Evolutionary conservation across 2,797 vertebrate species (phyloP).

Genomic region (Rhinatrema bivittatum): DNA sequence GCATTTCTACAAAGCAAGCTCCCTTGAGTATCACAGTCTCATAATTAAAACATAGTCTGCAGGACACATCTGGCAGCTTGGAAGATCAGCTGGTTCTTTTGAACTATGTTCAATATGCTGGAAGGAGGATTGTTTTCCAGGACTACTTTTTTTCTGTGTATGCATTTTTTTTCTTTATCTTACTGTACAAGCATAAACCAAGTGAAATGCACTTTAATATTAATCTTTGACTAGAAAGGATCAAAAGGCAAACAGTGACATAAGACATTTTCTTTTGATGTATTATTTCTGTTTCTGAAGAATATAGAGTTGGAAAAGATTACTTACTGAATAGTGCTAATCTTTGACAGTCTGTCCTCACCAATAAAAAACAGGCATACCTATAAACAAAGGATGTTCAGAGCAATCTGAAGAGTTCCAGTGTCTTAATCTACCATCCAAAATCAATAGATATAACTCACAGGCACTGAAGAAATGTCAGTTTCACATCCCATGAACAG

Average conservation of each 20-base stretch:
- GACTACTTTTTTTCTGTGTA: background rate
- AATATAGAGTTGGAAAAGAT: slow-evolving; percentile 13
- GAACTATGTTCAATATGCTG: slow-evolving; percentile 25
- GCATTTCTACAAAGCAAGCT: background rate
- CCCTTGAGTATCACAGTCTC: background rate
- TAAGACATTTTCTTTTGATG: slow-evolving; percentile 17
- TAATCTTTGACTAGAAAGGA: slow-evolving; percentile 21
- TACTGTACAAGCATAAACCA: background rate
- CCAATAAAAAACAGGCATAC: slow-evolving; percentile 17
- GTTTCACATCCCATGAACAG: slow-evolving; percentile 11
- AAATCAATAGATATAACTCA: slow-evolving; percentile 16
- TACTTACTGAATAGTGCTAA: slow-evolving; percentile 19
- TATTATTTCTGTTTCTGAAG: slow-evolving; percentile 34
- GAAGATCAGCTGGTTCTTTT: slow-evolving; percentile 35
- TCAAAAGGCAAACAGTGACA: slow-evolving; percentile 27
- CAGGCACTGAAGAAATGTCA: slow-evolving; percentile 2
- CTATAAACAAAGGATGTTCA: slow-evolving; percentile 15
- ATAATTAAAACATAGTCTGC: slow-evolving; percentile 23
- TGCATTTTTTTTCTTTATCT: slow-evolving; percentile 5
- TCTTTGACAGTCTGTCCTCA: slow-evolving; percentile 22
- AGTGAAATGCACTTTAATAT: slow-evolving; percentile 23
- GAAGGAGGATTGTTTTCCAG: slow-evolving; percentile 14
- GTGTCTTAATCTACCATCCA: background rate
- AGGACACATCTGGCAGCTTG: slow-evolving; percentile 47
- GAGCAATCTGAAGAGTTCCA: background rate